phyloP scores from a whole-genome alignment of 2,888 invertebrate species.

The Clepsis dumicolana region DNA sequence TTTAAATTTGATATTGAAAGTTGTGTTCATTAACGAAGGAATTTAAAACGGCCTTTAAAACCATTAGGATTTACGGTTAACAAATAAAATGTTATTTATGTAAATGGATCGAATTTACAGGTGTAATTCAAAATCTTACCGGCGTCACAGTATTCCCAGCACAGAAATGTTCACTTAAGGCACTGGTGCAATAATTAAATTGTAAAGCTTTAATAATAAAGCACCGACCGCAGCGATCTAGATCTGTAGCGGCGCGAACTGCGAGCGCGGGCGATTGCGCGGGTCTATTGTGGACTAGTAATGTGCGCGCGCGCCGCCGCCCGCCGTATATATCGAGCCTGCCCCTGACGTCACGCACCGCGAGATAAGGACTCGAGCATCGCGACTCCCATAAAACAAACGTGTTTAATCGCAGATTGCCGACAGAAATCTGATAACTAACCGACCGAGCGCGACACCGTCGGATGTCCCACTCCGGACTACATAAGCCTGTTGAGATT shows the following conservation, averaged over 20 bases:
- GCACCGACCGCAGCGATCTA: constrained; percentile 56
- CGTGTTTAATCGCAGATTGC: constrained; percentile 58
- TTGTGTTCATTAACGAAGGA: background rate
- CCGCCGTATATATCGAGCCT: constrained; percentile 72
- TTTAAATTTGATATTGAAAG: constrained; percentile 11
- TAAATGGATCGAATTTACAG: background rate
- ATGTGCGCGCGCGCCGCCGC: constrained; percentile 76
- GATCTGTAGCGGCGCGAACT: constrained; percentile 57
- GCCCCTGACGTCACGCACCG: constrained; percentile 68
- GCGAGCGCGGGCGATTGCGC: constrained; percentile 63
- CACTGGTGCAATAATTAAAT: constrained; percentile 57
- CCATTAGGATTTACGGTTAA: background rate
- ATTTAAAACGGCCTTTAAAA: background rate
- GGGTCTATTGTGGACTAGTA: constrained; percentile 70
- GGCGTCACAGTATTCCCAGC: constrained; percentile 54
- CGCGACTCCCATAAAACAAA: constrained; percentile 50
- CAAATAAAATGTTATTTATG: background rate
- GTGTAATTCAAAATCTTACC: constrained; percentile 55
- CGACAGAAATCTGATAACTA: constrained; percentile 11
- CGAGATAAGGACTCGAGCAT: constrained; percentile 57
- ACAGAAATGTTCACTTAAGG: constrained; percentile 64
- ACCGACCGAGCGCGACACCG: constrained; percentile 1
- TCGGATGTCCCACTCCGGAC: constrained; percentile 1
- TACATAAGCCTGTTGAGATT: background rate
- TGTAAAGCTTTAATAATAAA: constrained; percentile 50